Evolutionary conservation across 1,140 invertebrate species (phyloP), one percentile per base, ranked within the genome.

Genomic region (Alviniconcha marisindica): DNA sequence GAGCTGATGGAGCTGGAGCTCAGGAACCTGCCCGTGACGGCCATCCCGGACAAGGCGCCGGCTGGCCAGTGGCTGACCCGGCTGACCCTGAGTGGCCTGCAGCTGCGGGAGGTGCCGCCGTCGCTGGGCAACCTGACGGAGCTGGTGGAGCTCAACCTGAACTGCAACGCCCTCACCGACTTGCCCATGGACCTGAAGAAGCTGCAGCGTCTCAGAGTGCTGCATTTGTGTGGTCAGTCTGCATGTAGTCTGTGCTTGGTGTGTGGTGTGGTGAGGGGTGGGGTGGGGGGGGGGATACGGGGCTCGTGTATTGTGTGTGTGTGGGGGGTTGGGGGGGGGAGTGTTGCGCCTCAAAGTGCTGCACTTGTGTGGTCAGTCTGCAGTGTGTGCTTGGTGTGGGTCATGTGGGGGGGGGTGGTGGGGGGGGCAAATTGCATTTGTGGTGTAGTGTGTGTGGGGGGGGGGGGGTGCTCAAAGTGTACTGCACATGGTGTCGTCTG

Each of bases 141-240:
- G 40, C 82, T 91, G 15, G n/a, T 83, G 56, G 71, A 85, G 18
- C 76, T 91, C 15, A 81, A 88, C 42, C 76, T 91, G 40, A 87
- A 88, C 78, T 84, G 85, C 82, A 90, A 90, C 54, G 86, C 87
- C 10, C 79, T 91, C 21, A 84, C 81, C 28, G 60, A 56, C 36
- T 60, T 91, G 42, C 90, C 90, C 66, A 85, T 87, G 21, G 81
- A 84, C 48, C 73, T 91, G 14, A 69, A 74, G n/a, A 63, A 85
- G 12, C 81, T 91, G 28, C 81, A 63, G 38, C 89, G 87, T 48
- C 84, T 91, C 12, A 89, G 85, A 69, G 73, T 79, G 12, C 85
- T 91, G 2, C 83, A 82, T 40, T 28, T 91, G 15, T 88, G 83
- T 86, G 90, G 90, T 91, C 87, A 84, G 73, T 82, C 38, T 4